Evolutionary conservation across 2,888 invertebrate species (phyloP).

Genomic region (Diarsia mendica): DNA sequence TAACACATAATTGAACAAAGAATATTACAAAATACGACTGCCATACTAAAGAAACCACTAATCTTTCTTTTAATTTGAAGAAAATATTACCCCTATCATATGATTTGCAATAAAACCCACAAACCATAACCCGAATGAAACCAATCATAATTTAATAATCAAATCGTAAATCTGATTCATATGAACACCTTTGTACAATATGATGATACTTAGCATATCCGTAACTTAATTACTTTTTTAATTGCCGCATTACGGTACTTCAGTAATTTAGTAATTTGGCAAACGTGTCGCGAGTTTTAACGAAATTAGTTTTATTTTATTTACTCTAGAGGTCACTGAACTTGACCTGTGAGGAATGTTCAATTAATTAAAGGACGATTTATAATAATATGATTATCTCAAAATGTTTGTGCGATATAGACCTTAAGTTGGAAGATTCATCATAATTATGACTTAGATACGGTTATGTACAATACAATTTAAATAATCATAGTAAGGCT

Average conservation of each 20-base stretch:
- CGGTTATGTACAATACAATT: slow-evolving; percentile 4
- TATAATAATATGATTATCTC: background rate
- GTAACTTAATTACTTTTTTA: slow-evolving; percentile 40
- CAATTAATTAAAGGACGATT: slow-evolving; percentile 18
- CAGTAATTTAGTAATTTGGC: slow-evolving; percentile 47
- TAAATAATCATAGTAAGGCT: slow-evolving; percentile 23
- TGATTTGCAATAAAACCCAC: background rate
- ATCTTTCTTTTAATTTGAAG: background rate
- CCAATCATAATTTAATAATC: background rate
- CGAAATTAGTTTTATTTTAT: slow-evolving; percentile 32
- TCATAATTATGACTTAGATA: background rate
- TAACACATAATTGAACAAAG: background rate
- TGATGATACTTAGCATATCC: slow-evolving; percentile 38
- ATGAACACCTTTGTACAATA: slow-evolving; percentile 31
- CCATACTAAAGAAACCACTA: background rate
- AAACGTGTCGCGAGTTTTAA: slow-evolving; percentile 39
- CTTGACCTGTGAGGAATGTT: background rate
- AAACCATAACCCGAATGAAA: background rate
- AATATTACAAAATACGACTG: background rate
- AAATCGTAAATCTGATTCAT: slow-evolving; percentile 18
- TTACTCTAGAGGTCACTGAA: slow-evolving; percentile 28
- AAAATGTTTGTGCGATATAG: background rate
- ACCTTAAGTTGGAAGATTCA: background rate
- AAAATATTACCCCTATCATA: background rate
- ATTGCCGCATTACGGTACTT: slow-evolving; percentile 47